Evolutionary conservation across 2,113 vertebrate genomes (phyloP).

Genomic region (Gnathonemus longibarbis): DNA sequence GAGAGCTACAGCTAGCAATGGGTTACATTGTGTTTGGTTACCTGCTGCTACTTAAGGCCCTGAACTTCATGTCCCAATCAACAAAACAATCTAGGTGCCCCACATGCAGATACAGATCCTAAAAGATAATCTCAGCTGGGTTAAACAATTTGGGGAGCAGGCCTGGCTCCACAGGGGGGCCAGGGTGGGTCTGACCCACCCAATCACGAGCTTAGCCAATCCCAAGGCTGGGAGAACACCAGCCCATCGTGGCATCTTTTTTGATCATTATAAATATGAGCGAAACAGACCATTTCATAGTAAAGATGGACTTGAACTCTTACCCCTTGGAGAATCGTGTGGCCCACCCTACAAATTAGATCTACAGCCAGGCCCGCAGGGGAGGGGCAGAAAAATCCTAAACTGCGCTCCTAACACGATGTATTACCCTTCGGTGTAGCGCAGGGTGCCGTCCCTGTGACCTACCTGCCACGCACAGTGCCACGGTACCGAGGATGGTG

Average conservation of each 20-base stretch:
- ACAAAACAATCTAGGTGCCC: neutral
- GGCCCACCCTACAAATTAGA: neutral
- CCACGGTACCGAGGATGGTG: constrained; percentile 63
- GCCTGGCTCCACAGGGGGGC: neutral
- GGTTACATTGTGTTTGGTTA: neutral
- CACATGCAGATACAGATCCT: neutral
- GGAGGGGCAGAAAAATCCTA: neutral
- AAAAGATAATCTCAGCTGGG: neutral
- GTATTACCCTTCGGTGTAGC: neutral
- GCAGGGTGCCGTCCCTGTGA: constrained; percentile 16
- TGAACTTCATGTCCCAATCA: neutral
- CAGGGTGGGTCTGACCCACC: neutral
- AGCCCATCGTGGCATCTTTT: neutral
- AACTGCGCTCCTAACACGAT: neutral
- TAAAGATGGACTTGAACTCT: neutral
- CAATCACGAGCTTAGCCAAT: neutral
- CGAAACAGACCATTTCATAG: neutral
- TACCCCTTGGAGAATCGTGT: neutral
- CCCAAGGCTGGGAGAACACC: neutral
- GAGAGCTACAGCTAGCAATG: neutral
- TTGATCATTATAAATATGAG: neutral
- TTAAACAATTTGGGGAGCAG: neutral
- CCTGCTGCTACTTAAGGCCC: neutral
- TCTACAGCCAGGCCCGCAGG: neutral
- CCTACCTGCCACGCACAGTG: constrained; percentile 79